Evolutionary conservation across 2,888 invertebrate genomes (phyloP).

Genomic region (Chymomyza caudatula): DNA sequence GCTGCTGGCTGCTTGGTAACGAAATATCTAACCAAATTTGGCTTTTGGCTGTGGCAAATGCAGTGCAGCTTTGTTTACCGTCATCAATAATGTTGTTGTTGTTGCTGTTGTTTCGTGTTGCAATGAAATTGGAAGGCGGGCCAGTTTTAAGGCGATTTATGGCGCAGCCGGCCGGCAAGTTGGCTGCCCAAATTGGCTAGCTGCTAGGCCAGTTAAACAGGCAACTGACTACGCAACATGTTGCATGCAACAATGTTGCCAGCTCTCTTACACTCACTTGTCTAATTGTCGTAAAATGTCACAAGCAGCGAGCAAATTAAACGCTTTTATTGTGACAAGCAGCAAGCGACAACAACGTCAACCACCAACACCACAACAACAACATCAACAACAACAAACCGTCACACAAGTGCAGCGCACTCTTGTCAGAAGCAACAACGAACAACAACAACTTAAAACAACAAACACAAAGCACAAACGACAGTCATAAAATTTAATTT

Average conservation of each 20-base stretch:
- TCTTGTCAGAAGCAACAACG: constrained; percentile 24
- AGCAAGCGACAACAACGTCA: constrained; percentile 15
- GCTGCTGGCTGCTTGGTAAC: constrained; percentile 22
- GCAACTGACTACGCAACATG: constrained; percentile 21
- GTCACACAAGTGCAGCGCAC: constrained; percentile 43
- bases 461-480: constrained; percentile 35
- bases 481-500: constrained; percentile 65
- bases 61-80: constrained; percentile 31
- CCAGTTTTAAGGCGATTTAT: constrained; percentile 42
- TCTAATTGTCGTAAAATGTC: constrained; percentile 46
- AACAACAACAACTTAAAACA: constrained; percentile 19
- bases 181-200: constrained; percentile 39
- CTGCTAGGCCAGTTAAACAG: constrained; percentile 10
- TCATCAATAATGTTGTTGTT: constrained; percentile 21
- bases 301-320: constrained; percentile 46
- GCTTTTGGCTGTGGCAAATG: constrained; percentile 44
- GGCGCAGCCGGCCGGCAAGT: constrained; percentile 55
- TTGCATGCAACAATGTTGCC: constrained; percentile 54
- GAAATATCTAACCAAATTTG: constrained; percentile 61
- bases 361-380: background rate
- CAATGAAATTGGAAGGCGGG: background rate
- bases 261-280: constrained; percentile 12
- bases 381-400: constrained; percentile 8
- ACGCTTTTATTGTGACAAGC: constrained; percentile 64
- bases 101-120: background rate